Evolutionary conservation across 2,113 vertebrate species (phyloP), one percentile per base, ranked within the genome.

Genomic region (Apaloderma vittatum): DNA sequence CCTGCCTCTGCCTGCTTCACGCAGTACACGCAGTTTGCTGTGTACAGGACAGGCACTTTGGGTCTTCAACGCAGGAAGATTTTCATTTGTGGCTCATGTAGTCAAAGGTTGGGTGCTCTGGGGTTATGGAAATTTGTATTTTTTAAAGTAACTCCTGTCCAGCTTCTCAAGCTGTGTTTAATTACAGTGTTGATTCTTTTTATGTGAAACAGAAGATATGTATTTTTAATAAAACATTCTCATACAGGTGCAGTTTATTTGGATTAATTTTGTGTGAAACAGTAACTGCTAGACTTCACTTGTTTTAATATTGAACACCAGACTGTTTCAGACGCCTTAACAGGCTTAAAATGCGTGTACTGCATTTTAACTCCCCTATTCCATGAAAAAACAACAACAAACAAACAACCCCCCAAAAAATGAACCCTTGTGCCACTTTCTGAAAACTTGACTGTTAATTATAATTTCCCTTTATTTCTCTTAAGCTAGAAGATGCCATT

Each of bases 181-280:
- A 40, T 83, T 88, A 68, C 45, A 57, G 48, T 94, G 71, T 91
- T 93, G 29, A 18, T 77, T 93, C 81, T 96, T 97, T 97, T 83
- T 97, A 88, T 96, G 97, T 97, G 63, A 95, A 91, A 93, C 63
- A 84, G n/a, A 95, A 92, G 71, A 76, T 78, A 87, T 3, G 93
- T 97, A 97, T 97, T 97, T 97, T 97, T 96, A 97, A 97, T 97
- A 96, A 97, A 97, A 91, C 45, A 37, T 20, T 93, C 76, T 95
- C 88, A 43, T 90, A 75, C 37, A 71, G 30, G 36, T 93, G 30
- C 23, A 12, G 34, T 59, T 95, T 65, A 51, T 90, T 92, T 89
- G 65, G 36, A 58, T 61, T 63, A 7, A 40, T 91, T 91, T 91
- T 91, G 40, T 89, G 67, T 79, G 48, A 82, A 92, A 61, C 30